phyloP scores from a whole-genome alignment of 2,797 vertebrate species.

The Hapalemur alaotrensis region DNA sequence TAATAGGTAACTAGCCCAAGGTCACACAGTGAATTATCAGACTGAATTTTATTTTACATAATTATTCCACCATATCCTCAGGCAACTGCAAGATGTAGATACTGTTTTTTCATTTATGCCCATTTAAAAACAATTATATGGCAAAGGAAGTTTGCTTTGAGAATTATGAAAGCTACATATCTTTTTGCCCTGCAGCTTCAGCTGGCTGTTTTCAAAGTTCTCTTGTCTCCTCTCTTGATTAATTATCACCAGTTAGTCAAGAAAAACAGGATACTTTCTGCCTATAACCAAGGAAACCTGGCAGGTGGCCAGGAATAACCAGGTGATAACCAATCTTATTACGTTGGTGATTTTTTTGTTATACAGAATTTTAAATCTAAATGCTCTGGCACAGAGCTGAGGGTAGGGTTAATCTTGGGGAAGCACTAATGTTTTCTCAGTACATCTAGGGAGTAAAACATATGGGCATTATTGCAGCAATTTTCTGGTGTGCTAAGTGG shows the following conservation, averaged over 20 bases:
- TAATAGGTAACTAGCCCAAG: not conserved
- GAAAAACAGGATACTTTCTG: constrained; percentile 24
- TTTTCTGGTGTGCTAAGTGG: not conserved
- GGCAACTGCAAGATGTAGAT: not conserved
- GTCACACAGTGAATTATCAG: not conserved
- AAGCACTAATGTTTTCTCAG: not conserved
- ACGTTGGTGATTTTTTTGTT: not conserved
- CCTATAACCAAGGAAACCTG: constrained; percentile 31
- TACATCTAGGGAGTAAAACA: not conserved
- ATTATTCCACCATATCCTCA: constrained; percentile 4
- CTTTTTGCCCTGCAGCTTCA: not conserved
- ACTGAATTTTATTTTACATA: not conserved
- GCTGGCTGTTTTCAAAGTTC: constrained; percentile 31
- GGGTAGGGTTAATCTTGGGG: not conserved
- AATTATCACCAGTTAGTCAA: not conserved
- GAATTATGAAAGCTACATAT: not conserved
- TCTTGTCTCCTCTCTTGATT: not conserved
- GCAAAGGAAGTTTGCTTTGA: constrained; percentile 25
- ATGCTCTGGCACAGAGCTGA: not conserved
- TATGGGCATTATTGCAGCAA: not conserved
- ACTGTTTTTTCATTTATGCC: not conserved
- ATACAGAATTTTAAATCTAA: constrained; percentile 21
- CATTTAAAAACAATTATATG: constrained; percentile 31
- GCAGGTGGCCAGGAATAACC: not conserved
- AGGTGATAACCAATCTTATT: not conserved